Evolutionary conservation across 2,113 vertebrate species (phyloP).

Genomic region (Heterocephalus glaber): DNA sequence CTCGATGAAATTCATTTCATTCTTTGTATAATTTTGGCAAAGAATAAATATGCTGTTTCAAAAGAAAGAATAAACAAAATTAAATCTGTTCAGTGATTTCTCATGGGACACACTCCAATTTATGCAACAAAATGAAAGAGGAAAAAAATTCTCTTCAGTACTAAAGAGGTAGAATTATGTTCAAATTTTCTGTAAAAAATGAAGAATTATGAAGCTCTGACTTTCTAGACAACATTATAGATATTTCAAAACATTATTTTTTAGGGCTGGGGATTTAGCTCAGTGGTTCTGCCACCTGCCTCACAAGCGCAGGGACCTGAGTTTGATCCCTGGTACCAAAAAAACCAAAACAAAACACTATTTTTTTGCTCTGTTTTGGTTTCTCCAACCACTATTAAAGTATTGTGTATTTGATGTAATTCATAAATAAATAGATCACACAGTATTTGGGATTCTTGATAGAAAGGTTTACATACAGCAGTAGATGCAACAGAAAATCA

Average conservation of each 20-base stretch:
- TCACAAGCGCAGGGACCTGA: too few relatives aligned
- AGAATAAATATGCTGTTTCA: slow-evolving; percentile 60
- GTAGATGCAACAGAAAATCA: not conserved
- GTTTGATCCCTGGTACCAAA: too few relatives aligned
- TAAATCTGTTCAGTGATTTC: slow-evolving; percentile 70
- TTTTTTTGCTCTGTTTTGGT: slow-evolving; percentile 1
- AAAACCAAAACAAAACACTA: too few relatives aligned
- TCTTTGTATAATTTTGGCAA: slow-evolving; percentile 67
- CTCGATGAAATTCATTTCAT: slow-evolving; percentile 65
- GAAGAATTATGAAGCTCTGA: not conserved
- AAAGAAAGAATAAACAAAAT: slow-evolving; percentile 71
- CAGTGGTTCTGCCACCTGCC: too few relatives aligned
- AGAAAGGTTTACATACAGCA: not conserved
- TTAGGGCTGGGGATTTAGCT: too few relatives aligned
- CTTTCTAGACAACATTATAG: slow-evolving; percentile 6
- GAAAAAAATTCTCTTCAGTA: slow-evolving; percentile 40
- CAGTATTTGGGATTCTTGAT: not conserved
- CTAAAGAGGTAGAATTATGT: not conserved
- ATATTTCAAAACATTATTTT: slow-evolving; percentile 26
- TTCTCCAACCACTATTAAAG: not conserved
- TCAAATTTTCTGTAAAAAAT: slow-evolving; percentile 22
- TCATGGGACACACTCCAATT: slow-evolving; percentile 62
- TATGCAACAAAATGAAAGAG: slow-evolving; percentile 58
- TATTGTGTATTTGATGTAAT: not conserved
- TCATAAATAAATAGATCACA: slow-evolving; percentile 18